Evolutionary conservation across 2,113 vertebrate genomes (phyloP).

Genomic region (Rhinogobius similis): DNA sequence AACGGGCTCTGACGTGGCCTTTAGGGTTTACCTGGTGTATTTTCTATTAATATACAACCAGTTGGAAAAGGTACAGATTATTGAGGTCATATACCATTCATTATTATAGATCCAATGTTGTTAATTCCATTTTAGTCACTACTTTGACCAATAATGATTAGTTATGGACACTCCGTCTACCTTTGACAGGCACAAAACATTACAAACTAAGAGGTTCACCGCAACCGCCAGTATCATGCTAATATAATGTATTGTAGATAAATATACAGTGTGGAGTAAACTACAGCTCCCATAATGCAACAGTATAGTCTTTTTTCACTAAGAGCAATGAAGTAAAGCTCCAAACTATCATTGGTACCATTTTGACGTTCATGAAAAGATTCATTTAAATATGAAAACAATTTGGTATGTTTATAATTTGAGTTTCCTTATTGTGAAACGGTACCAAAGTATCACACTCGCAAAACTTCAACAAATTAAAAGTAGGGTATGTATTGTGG

Average conservation of each 20-base stretch:
- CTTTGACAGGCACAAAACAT: background rate
- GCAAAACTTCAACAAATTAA: background rate
- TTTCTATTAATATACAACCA: background rate
- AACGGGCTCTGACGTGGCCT: background rate
- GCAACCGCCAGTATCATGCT: background rate
- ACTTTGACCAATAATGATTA: background rate
- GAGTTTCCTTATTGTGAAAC: background rate
- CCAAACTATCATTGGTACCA: no score
- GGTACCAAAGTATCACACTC: background rate
- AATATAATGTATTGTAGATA: background rate
- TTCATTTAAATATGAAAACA: background rate
- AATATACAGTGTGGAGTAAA: background rate
- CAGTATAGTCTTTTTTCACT: background rate
- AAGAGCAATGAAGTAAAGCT: background rate
- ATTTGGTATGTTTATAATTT: background rate
- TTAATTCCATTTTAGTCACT: background rate
- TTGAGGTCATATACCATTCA: no score
- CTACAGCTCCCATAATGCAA: conserved; percentile 10
- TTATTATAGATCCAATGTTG: background rate
- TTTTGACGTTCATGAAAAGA: no score
- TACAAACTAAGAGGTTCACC: background rate
- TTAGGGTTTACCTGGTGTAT: background rate
- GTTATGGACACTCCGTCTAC: background rate
- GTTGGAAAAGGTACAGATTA: background rate
- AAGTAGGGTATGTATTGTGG: no score